Evolutionary conservation across 2,888 invertebrate genomes (phyloP), one percentile per base, ranked within the genome.

Genomic region (Listrodromus nycthemerus): DNA sequence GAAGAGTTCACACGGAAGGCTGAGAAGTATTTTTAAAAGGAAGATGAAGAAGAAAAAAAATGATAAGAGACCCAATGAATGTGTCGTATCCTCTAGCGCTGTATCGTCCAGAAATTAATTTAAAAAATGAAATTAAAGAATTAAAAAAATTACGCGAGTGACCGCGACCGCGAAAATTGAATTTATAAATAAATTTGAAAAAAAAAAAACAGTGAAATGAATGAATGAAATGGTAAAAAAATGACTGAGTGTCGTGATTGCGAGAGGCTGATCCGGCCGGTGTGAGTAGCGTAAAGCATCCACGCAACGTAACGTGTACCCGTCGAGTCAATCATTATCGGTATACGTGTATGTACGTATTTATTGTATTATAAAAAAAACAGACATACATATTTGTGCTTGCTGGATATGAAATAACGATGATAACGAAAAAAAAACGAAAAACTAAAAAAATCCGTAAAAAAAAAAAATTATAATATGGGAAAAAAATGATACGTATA

Each of bases 311-410:
- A 63, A 74, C 73, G 65, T 75, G 19, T 81, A 79, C 78, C 79
- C 80, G 73, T 77, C 80, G 77, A 80, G 81, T 84, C 82, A 81
- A 82, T 86, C 77, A 83, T 83, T 82, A 82, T 85, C 83, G 83
- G 83, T 86, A 82, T 86, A 84, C 85, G 80, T 82, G 66, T 67
- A 84, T 73, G 74, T 84, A 66, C 81, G 82, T 80, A 82, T 70
- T 82, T 77, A 74, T 79, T 80, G 80, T 79, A 85, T 79, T 77
- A 76, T 76, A 70, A 76, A 76, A 69, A 83, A 48, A 80, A 89
- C 88, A 89, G 88, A 89, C 88, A 87, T 86, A 88, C 87, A 91
- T 90, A 91, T 90, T 91, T 90, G 91, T 91, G 91, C 91, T 91
- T 91, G 91, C 91, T 91, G 91, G 90, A 89, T 91, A 90, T 80